Evolutionary conservation across 2,113 vertebrate genomes (phyloP).

Genomic region (Dromas ardeola): DNA sequence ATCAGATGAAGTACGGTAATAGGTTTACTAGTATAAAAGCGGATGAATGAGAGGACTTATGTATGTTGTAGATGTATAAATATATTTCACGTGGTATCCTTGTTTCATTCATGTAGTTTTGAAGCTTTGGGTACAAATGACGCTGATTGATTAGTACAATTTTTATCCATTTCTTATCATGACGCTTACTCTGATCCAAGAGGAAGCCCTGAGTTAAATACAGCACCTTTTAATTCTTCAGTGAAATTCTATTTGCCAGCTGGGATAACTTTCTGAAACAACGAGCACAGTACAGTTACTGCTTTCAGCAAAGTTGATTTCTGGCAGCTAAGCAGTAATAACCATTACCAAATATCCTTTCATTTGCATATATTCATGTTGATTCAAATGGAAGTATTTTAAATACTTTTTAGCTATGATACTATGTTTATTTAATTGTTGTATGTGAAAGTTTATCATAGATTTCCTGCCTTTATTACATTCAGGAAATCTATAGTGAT

Average conservation of each 20-base stretch:
- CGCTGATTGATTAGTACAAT: neutral
- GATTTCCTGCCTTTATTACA: neutral
- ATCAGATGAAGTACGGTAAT: neutral
- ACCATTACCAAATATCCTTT: neutral
- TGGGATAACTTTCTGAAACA: neutral
- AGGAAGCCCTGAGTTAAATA: neutral
- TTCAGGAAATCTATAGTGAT: neutral
- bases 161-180: neutral
- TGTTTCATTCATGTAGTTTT: neutral
- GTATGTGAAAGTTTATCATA: neutral
- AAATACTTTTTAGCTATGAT: neutral
- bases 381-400: neutral
- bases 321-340: neutral
- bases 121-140: neutral
- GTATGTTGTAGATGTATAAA: neutral
- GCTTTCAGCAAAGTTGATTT: neutral
- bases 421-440: neutral
- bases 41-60: neutral
- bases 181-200: neutral
- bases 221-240: neutral
- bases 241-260: neutral
- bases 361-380: neutral
- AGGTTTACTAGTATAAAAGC: neutral
- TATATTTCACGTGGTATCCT: neutral
- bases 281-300: neutral